Evolutionary conservation across 2,113 vertebrate genomes (phyloP).

Genomic region (Rhea pennata): DNA sequence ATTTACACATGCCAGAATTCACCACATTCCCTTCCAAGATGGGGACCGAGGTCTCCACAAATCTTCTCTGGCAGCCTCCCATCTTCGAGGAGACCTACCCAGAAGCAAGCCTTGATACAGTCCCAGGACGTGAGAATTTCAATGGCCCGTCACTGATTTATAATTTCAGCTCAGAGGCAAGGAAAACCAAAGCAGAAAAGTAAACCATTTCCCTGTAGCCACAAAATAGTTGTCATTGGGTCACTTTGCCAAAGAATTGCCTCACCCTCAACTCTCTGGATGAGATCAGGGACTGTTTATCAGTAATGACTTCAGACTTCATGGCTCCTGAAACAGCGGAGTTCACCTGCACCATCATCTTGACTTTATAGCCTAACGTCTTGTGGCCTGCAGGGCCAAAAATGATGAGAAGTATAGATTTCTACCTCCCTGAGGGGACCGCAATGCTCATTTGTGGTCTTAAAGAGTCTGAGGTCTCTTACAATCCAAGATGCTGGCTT

Average conservation of each 20-base stretch:
- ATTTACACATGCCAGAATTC: background rate
- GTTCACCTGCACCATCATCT: conserved; percentile 12
- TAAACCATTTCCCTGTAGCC: background rate
- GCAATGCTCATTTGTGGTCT: background rate
- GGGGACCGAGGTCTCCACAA: background rate
- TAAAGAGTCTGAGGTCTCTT: conserved; percentile 19
- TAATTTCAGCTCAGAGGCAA: background rate
- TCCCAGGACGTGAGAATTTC: background rate
- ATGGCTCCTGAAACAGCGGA: conserved; percentile 13
- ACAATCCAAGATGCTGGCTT: background rate
- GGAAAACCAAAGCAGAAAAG: background rate
- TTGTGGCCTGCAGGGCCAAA: background rate
- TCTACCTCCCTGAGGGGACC: background rate
- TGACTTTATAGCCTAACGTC: conserved; percentile 13
- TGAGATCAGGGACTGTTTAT: background rate
- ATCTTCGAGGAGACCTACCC: background rate
- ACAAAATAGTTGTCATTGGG: fast-evolving
- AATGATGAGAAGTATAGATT: conserved; percentile 21
- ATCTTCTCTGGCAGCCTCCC: background rate
- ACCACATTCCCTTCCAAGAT: background rate
- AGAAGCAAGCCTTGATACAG: background rate
- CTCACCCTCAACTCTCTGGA: background rate
- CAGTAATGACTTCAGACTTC: background rate
- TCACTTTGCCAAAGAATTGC: background rate
- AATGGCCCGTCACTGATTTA: background rate